phyloP scores from a whole-genome alignment of 2,113 vertebrate species.

The Lamprologus speciosus region DNA sequence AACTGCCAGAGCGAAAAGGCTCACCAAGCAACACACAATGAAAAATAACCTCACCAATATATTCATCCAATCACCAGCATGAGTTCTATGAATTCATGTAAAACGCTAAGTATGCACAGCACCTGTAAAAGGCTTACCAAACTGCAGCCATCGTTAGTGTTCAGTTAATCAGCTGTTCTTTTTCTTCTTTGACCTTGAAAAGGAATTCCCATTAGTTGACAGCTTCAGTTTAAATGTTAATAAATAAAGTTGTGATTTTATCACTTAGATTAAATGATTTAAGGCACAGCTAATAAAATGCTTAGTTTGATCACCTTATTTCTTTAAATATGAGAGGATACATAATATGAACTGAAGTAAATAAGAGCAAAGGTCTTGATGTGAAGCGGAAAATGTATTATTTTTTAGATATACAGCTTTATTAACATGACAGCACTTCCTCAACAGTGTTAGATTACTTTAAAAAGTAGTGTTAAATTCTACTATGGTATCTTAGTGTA shows the following conservation, averaged over 20 bases:
- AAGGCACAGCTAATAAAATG: background rate
- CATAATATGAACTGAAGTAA: background rate
- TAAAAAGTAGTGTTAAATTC: background rate
- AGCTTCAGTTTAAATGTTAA: background rate
- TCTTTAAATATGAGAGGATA: background rate
- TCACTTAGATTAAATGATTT: background rate
- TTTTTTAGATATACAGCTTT: background rate
- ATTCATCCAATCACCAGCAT: background rate
- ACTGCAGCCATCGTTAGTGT: background rate
- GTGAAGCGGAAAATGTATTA: background rate
- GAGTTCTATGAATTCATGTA: background rate
- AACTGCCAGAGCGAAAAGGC: background rate
- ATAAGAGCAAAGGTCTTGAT: background rate
- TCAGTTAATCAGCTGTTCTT: background rate
- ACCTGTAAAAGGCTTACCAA: background rate
- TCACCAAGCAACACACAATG: background rate
- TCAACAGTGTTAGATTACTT: background rate
- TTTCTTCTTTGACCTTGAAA: background rate
- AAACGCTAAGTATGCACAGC: background rate
- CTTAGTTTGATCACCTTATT: background rate
- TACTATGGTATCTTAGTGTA: background rate
- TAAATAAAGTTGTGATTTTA: background rate
- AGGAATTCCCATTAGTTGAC: background rate
- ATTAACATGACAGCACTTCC: background rate
- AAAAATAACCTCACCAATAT: background rate